These are phyloP conservation scores for Erebia ligea DNA, from an alignment of 2,888 invertebrate genomes.

Conservation along the genomic window DNA sequence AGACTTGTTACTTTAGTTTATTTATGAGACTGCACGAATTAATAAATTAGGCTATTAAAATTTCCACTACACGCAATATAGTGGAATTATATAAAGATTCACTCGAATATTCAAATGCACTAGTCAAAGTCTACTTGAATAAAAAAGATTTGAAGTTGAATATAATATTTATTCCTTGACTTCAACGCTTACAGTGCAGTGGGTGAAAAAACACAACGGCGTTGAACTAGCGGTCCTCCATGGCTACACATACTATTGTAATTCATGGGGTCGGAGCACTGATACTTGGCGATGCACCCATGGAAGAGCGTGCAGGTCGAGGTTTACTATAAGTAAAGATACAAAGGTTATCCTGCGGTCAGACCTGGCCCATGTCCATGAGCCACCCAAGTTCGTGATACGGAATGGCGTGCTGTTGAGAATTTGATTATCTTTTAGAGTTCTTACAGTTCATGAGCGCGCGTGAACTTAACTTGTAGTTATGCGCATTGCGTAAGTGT, in stretches of 20 bases:
- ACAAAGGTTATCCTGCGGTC: constrained; percentile 4
- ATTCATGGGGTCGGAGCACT: constrained; percentile 30
- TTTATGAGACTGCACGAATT: too few species aligned
- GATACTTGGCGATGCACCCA: constrained; percentile 45
- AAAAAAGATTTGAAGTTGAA: too few species aligned
- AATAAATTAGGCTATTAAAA: too few species aligned
- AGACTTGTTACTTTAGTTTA: too few species aligned
- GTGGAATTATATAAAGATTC: too few species aligned
- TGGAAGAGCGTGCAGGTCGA: constrained; percentile 34
- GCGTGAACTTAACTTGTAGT: too few species aligned
- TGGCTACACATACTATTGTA: constrained; percentile 48
- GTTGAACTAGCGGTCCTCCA: constrained; percentile 43
- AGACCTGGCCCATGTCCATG: constrained; percentile 61
- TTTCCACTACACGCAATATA: too few species aligned
- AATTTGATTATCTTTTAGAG: not conserved
- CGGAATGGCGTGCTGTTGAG: not conserved
- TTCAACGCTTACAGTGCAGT: constrained; percentile 27
- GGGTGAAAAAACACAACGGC: constrained; percentile 37
- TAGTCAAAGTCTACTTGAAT: too few species aligned
- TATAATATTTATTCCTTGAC: not conserved
- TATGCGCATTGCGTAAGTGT: too few species aligned
- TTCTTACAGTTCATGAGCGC: too few species aligned
- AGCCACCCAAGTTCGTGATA: constrained; percentile 37
- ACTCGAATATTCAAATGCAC: too few species aligned
- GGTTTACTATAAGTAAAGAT: constrained; percentile 28